Conservation (phyloP, 2,797 vertebrate genomes). For the Pantherophis vulpinus region DNA sequence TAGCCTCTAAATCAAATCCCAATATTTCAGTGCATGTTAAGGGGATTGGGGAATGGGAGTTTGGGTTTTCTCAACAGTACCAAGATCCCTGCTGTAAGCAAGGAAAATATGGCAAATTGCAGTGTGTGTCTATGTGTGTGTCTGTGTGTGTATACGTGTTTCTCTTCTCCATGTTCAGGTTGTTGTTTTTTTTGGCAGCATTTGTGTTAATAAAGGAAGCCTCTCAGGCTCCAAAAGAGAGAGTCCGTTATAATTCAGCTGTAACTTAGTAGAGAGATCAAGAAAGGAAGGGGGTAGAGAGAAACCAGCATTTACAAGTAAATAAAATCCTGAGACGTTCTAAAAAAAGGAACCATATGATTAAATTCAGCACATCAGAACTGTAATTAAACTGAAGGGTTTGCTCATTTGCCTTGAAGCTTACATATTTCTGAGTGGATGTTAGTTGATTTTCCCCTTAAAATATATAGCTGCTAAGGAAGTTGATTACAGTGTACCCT, state of each 20-base stretch:
- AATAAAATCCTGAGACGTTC: slow-evolving; percentile 23
- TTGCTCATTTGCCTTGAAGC: slow-evolving; percentile 39
- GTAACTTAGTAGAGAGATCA: slow-evolving; percentile 53
- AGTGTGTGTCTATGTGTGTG: not conserved
- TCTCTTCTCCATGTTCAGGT: slow-evolving; percentile 57
- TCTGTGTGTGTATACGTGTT: not conserved
- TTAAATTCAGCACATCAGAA: slow-evolving; percentile 35
- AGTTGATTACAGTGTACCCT: slow-evolving; percentile 19
- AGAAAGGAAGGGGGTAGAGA: slow-evolving; percentile 19
- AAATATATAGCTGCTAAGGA: slow-evolving; percentile 20
- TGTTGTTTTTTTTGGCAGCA: slow-evolving; percentile 29
- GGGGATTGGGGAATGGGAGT: slow-evolving; percentile 71
- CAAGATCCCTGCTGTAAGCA: slow-evolving; percentile 64
- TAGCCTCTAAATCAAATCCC: slow-evolving; percentile 85
- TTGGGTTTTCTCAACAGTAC: slow-evolving; percentile 51
- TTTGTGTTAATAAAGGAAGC: slow-evolving; percentile 49
- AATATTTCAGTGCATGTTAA: slow-evolving; percentile 78
- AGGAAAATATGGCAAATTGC: slow-evolving; percentile 23
- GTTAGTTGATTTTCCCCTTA: slow-evolving; percentile 38
- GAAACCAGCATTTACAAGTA: slow-evolving; percentile 38
- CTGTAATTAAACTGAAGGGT: slow-evolving; percentile 56
- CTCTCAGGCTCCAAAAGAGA: slow-evolving; percentile 17
- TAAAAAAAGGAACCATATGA: slow-evolving; percentile 20
- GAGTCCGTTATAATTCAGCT: slow-evolving; percentile 50
- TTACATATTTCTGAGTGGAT: slow-evolving; percentile 29